Evolutionary conservation across 1,140 invertebrate genomes (phyloP).

Genomic region (Camponotus floridanus): DNA sequence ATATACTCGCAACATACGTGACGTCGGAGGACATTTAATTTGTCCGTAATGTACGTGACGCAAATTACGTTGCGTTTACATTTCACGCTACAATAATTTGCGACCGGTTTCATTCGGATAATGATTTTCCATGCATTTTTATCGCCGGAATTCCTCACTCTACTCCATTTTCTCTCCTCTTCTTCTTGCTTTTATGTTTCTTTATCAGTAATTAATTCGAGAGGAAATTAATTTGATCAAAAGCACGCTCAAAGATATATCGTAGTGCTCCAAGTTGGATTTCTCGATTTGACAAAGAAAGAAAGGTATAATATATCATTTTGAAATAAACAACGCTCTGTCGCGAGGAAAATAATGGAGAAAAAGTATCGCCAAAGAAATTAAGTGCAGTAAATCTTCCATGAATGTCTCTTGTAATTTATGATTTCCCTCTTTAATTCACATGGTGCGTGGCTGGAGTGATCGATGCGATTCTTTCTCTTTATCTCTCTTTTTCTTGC

Average conservation of each 20-base stretch:
- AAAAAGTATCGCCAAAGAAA: not conserved
- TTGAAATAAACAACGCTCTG: too few species aligned
- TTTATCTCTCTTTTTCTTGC: not conserved
- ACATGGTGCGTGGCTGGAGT: not conserved
- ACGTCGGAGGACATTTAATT: constrained; percentile 33
- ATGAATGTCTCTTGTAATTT: too few species aligned
- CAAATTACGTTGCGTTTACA: constrained; percentile 40
- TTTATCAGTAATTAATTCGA: too few species aligned
- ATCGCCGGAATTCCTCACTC: not conserved
- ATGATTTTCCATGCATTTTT: not conserved
- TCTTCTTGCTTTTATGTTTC: too few species aligned
- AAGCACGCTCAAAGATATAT: too few species aligned
- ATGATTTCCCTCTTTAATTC: not conserved
- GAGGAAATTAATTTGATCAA: too few species aligned
- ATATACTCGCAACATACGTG: constrained; percentile 35
- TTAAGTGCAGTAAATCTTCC: not conserved
- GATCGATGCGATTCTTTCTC: constrained; percentile 21
- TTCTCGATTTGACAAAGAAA: too few species aligned
- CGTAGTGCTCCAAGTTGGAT: too few species aligned
- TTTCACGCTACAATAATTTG: not conserved
- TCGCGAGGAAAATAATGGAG: too few species aligned
- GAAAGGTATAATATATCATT: too few species aligned
- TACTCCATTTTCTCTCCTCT: too few species aligned
- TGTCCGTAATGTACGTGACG: constrained; percentile 27
- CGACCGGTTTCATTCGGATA: not conserved